Base-by-base conservation (phyloP, 2,888 invertebrate species). In the Epiblema foenella region DNA sequence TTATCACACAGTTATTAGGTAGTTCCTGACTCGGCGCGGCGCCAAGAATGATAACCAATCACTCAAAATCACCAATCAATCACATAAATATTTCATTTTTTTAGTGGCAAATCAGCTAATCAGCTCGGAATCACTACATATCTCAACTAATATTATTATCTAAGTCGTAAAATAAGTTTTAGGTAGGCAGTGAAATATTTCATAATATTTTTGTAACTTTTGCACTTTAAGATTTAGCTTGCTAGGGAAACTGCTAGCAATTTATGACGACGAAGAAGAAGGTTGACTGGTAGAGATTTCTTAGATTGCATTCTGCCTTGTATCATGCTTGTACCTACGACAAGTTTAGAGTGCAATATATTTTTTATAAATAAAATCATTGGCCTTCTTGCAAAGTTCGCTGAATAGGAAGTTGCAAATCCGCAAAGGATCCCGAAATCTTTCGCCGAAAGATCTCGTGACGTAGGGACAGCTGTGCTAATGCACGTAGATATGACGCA, bases 381-480 rank as follows among this genome's bases (percentile, higher is more conserved):
- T 57, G 64, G 64, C 52, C 51, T 58, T 69, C n/a, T 2, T 17
- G 39, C 20, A 24, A 24, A n/a, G 12, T n/a, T 37, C 51, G 39
- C 49, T 39, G 39, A 58, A 58, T 64, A 39, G 58, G 46, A 42
- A 59, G 52, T 64, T n/a, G 60, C 42, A 46, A 52, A 70, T 70
- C 70, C 59, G 65, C 29, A 33, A 46, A 54, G 65, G 54, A 65
- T 57, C 65, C 54, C 33, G 56, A 70, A 69, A 65, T 20, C 57
- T 18, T 66, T 24, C 62, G 42, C 46, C 58, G 65, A 60, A 66
- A 46, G 54, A 10, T 11, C n/a, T 54, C 62, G 79, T 79, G 79
- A 80, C 81, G 83, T 85, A 82, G 85, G 82, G 81, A 77, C 80
- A 83, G 78, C 65, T 66, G 65, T 46, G 65, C 65, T 60, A 65